Evolutionary conservation across 2,797 vertebrate species (phyloP).

Genomic region (Clarias fuscus): DNA sequence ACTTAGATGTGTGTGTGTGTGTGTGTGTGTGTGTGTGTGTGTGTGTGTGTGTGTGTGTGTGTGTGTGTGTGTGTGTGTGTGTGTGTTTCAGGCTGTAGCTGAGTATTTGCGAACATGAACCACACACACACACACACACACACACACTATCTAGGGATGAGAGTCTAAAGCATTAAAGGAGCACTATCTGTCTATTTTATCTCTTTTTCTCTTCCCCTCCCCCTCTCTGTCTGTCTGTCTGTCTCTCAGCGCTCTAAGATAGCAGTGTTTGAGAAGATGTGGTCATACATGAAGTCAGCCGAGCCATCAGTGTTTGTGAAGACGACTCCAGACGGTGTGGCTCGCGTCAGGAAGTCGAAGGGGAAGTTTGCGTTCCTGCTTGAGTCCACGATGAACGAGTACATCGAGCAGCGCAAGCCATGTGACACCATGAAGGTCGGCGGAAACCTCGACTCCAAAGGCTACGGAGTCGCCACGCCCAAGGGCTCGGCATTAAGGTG

Average conservation of each 20-base stretch:
- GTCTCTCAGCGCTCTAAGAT: conserved; percentile 76
- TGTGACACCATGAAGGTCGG: conserved; percentile 81
- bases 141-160: neutral
- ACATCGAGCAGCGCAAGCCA: conserved; percentile 99
- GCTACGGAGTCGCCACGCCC: conserved; percentile 98
- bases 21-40: conserved; percentile 4
- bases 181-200: neutral
- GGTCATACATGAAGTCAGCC: conserved; percentile 99
- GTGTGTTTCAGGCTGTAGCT: neutral
- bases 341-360: conserved; percentile 96
- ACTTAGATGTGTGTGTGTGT: conserved; percentile 15
- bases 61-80: too few species aligned
- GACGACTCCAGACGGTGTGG: conserved; percentile 96
- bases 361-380: conserved; percentile 99
- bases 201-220: neutral
- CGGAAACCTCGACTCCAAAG: conserved; percentile 97
- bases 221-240: conserved; percentile 1
- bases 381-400: conserved; percentile 99
- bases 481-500: conserved; percentile 99
- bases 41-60: neutral
- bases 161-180: neutral
- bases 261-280: conserved; percentile 99
- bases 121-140: too few species aligned
- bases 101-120: neutral
- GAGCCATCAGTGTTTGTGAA: conserved; percentile 99